Conservation (phyloP, 2,797 vertebrate species). For the Rhinoraja longicauda region DNA sequence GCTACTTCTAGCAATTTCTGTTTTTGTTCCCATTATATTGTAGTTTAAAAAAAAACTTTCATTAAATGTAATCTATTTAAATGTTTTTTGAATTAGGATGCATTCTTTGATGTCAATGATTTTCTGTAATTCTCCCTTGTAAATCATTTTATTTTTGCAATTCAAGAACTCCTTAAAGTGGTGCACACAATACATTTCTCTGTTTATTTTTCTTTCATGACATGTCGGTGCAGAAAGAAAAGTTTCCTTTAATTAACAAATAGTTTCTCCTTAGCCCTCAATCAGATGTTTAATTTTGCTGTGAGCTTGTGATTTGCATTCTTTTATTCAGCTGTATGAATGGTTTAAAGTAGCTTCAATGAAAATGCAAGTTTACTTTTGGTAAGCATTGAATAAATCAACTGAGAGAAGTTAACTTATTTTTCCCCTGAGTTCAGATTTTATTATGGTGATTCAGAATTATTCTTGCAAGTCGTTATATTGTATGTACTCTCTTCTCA, state of each 20-base stretch:
- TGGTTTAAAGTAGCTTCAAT: background rate
- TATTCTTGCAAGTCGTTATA: background rate
- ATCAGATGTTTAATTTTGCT: background rate
- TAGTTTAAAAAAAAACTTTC: no score
- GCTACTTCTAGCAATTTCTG: no score
- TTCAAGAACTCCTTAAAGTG: no score
- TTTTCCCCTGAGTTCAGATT: background rate
- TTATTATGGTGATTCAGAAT: background rate
- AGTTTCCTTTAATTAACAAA: background rate
- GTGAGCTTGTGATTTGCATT: background rate
- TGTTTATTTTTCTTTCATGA: background rate
- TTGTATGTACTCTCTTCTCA: constrained; percentile 45
- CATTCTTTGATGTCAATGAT: no score
- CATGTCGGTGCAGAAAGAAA: background rate
- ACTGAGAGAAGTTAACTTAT: background rate
- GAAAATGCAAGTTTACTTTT: background rate
- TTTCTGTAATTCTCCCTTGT: background rate
- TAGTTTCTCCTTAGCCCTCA: background rate
- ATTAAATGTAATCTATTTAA: background rate
- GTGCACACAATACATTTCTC: background rate
- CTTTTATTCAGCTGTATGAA: background rate
- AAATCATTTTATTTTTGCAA: background rate
- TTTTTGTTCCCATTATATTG: no score
- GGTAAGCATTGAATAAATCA: background rate
- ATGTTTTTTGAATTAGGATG: background rate